A percentile compares a stretch with the other conserved stretches of the same genome.
Evolutionary conservation across 2,888 invertebrate species (phyloP).

Genomic region (Caenorhabditis wallacei): DNA sequence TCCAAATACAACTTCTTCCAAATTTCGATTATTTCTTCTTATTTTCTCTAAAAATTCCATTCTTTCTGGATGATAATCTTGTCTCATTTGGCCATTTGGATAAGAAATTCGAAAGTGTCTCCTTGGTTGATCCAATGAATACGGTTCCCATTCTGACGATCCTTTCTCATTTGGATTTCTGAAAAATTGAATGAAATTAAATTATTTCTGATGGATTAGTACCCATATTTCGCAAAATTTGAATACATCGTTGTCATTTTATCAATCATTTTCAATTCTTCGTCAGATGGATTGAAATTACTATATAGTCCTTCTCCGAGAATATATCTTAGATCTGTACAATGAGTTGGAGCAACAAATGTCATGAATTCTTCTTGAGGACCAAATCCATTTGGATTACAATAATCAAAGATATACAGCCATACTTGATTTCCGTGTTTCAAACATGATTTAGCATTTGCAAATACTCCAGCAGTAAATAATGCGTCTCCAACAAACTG

Average conservation of each 20-base stretch:
- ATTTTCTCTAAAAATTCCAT: slow-evolving; percentile 32
- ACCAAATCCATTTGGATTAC: slow-evolving; percentile 53
- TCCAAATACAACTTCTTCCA: slow-evolving; percentile 40
- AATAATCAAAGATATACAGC: slow-evolving; percentile 71
- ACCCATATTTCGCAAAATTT: slow-evolving; percentile 75
- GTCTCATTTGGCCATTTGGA: slow-evolving; percentile 39
- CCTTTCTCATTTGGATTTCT: slow-evolving; percentile 45
- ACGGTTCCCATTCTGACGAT: slow-evolving; percentile 37
- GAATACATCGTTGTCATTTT: slow-evolving; percentile 69
- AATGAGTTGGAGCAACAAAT: slow-evolving; percentile 68
- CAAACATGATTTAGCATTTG: slow-evolving; percentile 54
- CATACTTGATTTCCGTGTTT: slow-evolving; percentile 65
- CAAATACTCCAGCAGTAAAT: slow-evolving; percentile 58
- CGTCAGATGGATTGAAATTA: slow-evolving; percentile 68
- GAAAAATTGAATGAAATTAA: no score
- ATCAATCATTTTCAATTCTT: slow-evolving; percentile 72
- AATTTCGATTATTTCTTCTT: slow-evolving; percentile 19
- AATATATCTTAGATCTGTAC: slow-evolving; percentile 73
- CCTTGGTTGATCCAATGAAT: slow-evolving; percentile 12
- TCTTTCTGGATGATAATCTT: slow-evolving; percentile 18
- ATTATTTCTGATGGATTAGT: slow-evolving; percentile 59
- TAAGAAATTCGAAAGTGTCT: slow-evolving; percentile 37
- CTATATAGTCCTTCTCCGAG: slow-evolving; percentile 72
- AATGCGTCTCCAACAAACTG: slow-evolving; percentile 63
- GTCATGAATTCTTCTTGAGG: slow-evolving; percentile 35